Percentiles rank a stretch among this genome's conserved stretches.
Evolutionary conservation across 2,797 vertebrate species (phyloP).

Genomic region (Lindbergichthys nudifrons): DNA sequence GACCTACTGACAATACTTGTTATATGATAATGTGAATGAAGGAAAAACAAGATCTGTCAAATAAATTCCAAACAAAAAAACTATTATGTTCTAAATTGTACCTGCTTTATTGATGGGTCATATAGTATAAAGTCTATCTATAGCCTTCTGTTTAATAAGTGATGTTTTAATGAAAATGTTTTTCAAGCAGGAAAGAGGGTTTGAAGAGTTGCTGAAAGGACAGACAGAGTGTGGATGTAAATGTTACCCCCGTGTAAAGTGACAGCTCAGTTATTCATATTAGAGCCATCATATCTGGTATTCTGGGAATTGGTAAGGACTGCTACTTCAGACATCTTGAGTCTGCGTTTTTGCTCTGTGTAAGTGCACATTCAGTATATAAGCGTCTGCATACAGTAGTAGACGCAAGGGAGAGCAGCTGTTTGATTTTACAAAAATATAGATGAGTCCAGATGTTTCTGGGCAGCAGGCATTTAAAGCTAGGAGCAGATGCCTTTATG

Average conservation of each 20-base stretch:
- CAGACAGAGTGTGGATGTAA: constrained; percentile 35
- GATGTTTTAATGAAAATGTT: constrained; percentile 4
- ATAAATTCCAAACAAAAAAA: too few relatives aligned
- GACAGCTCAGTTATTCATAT: constrained; percentile 64
- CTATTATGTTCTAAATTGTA: too few relatives aligned
- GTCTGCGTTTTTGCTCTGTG: constrained; percentile 21
- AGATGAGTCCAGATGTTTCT: constrained; percentile 55
- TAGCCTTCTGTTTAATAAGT: neutral
- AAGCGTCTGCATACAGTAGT: constrained; percentile 21
- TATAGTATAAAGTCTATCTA: neutral
- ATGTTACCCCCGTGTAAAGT: constrained; percentile 48
- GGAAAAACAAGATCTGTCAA: too few relatives aligned
- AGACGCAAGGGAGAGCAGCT: constrained; percentile 29
- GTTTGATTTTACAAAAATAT: constrained; percentile 23
- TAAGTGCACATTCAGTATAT: constrained; percentile 3
- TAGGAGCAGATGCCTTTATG: constrained; percentile 19
- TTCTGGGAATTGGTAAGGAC: constrained; percentile 20
- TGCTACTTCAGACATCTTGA: constrained; percentile 5
- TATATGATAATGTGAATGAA: neutral
- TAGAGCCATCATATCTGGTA: constrained; percentile 54
- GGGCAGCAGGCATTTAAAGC: constrained; percentile 16
- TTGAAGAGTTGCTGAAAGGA: constrained; percentile 22
- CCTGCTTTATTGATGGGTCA: too few relatives aligned
- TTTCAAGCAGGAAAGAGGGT: constrained; percentile 8
- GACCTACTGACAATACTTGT: neutral